These are phyloP conservation scores for Mesorhabditis sp. DNA, from an alignment of 2,888 invertebrate genomes.

Conservation along the genomic window DNA sequence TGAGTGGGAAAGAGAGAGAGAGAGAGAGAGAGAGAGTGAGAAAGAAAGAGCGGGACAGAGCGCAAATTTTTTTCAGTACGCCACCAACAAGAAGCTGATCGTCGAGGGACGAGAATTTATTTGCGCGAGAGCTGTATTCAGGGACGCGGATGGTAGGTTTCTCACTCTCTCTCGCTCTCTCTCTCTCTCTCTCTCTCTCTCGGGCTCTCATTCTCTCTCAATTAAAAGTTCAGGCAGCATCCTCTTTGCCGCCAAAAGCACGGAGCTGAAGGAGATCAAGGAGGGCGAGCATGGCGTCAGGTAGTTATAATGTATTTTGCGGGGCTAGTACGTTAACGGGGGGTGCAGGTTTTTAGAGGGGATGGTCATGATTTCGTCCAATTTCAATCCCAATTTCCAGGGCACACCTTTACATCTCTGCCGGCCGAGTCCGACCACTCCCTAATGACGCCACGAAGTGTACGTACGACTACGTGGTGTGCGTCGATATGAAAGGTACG, in stretches of 20 bases:
- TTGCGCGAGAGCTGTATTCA: neutral
- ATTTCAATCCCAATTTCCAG: neutral
- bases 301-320: neutral
- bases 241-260: neutral
- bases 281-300: neutral
- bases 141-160: neutral
- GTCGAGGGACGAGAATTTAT: conserved; percentile 2
- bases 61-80: neutral
- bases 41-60: too few species aligned
- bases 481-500: neutral
- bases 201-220: neutral
- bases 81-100: conserved; percentile 3
- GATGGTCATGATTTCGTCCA: neutral
- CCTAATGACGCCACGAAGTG: neutral
- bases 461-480: neutral
- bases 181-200: neutral
- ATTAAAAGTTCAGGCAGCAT: neutral
- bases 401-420: neutral
- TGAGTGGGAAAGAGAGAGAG: neutral
- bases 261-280: neutral
- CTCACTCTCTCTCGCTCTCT: neutral
- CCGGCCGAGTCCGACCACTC: neutral
- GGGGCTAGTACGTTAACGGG: neutral
- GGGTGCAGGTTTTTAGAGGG: neutral
- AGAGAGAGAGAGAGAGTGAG: too few species aligned